Conservation (phyloP, 1,140 invertebrate genomes). For the Halictus rubicundus region DNA sequence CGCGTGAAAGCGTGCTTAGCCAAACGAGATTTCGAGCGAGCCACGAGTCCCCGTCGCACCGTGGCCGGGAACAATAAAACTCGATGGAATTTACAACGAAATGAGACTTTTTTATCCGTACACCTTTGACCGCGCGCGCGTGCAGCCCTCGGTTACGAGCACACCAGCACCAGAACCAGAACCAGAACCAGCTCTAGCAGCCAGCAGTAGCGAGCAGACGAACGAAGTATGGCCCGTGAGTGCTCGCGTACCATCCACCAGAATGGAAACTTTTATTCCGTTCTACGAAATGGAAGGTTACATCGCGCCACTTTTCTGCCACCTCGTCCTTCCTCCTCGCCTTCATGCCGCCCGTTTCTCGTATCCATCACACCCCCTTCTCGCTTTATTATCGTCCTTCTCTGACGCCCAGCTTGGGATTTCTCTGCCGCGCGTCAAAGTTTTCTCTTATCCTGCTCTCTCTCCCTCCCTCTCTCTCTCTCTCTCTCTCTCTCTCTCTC, state of each 20-base stretch:
- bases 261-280: conserved; percentile 46
- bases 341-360: background rate
- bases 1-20: conserved; percentile 64
- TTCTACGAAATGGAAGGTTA: conserved; percentile 51
- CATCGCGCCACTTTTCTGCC: background rate
- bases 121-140: conserved; percentile 4
- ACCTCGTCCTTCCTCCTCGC: conserved; percentile 8
- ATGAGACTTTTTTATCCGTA: conserved; percentile 57
- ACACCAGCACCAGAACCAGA: no score
- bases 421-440: conserved; percentile 21
- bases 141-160: conserved; percentile 4
- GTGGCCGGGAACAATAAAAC: conserved; percentile 56
- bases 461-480: no score
- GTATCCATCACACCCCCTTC: background rate
- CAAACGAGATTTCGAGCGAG: conserved; percentile 57
- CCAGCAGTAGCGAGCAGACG: background rate
- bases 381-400: background rate
- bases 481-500: no score
- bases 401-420: background rate
- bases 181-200: background rate
- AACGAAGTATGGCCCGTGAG: background rate
- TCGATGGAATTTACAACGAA: conserved; percentile 66
- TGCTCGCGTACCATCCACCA: background rate
- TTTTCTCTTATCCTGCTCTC: conserved; percentile 38
- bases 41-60: background rate